Conservation (phyloP, 2,888 invertebrate species). For the Leucophora obtusa region DNA sequence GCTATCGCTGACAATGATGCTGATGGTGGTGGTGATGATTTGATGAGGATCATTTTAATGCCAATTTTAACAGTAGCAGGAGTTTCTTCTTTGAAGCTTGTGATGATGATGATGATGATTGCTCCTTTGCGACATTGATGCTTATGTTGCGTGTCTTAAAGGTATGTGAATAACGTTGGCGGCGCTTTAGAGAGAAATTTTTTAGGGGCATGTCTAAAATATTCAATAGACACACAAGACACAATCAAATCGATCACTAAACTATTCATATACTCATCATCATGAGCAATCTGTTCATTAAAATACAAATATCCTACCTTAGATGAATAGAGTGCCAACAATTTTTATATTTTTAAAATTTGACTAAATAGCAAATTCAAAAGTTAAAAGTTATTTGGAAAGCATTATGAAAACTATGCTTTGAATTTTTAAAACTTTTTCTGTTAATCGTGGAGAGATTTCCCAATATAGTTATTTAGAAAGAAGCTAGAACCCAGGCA, state of each 20-base stretch:
- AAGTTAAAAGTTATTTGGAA: too few species aligned
- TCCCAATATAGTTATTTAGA: too few species aligned
- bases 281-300: constrained; percentile 1
- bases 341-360: too few species aligned
- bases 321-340: not conserved
- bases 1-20: constrained; percentile 27
- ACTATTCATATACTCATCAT: constrained; percentile 61
- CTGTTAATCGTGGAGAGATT: too few species aligned
- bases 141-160: constrained; percentile 63
- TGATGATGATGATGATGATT: constrained; percentile 48
- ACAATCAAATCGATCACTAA: constrained; percentile 63
- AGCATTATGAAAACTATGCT: too few species aligned
- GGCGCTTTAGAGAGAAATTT: constrained; percentile 59
- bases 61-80: constrained; percentile 55
- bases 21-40: constrained; percentile 48
- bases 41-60: constrained; percentile 51
- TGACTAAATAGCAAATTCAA: too few species aligned
- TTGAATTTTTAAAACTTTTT: too few species aligned
- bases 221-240: constrained; percentile 58
- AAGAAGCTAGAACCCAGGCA: too few species aligned
- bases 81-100: constrained; percentile 49
- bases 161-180: constrained; percentile 58
- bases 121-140: constrained; percentile 66
- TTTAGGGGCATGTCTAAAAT: constrained; percentile 51
- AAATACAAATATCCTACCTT: not conserved